Conservation (phyloP, 2,113 vertebrate genomes). For the Cnemophilus loriae region DNA sequence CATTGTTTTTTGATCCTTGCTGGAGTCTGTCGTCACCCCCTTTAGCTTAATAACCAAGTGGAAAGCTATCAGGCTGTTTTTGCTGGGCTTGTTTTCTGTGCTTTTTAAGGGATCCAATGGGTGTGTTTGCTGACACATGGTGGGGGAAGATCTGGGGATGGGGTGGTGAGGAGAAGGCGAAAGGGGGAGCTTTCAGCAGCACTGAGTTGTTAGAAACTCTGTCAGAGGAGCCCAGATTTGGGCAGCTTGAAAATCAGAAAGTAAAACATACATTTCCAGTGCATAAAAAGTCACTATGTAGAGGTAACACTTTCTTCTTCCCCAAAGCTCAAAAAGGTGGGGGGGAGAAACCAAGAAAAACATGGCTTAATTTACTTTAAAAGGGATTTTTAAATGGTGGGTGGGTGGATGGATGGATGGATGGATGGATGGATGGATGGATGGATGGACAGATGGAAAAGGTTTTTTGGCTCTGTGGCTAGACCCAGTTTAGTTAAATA, state of each 20-base stretch:
- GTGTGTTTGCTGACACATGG: neutral
- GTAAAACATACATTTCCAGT: neutral
- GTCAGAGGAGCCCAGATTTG: neutral
- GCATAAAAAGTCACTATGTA: neutral
- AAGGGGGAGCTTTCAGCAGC: neutral
- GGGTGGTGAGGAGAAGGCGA: neutral
- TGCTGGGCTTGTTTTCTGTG: neutral
- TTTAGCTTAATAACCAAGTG: neutral
- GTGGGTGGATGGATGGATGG: neutral
- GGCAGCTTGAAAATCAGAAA: neutral
- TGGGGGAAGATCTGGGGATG: neutral
- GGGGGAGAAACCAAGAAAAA: neutral
- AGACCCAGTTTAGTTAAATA: neutral
- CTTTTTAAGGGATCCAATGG: neutral
- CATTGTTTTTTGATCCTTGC: neutral
- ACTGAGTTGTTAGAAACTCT: neutral
- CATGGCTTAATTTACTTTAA: neutral
- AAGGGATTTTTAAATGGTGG: neutral
- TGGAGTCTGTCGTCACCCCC: neutral
- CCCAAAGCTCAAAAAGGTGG: neutral
- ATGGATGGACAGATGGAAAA: neutral
- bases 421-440: neutral
- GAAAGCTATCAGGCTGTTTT: neutral
- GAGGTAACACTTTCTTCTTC: neutral
- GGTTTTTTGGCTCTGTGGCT: neutral